Percentiles rank a stretch among this genome's conserved stretches.
Evolutionary conservation across 2,888 invertebrate species (phyloP).

Genomic region (Cybosia mesomella): DNA sequence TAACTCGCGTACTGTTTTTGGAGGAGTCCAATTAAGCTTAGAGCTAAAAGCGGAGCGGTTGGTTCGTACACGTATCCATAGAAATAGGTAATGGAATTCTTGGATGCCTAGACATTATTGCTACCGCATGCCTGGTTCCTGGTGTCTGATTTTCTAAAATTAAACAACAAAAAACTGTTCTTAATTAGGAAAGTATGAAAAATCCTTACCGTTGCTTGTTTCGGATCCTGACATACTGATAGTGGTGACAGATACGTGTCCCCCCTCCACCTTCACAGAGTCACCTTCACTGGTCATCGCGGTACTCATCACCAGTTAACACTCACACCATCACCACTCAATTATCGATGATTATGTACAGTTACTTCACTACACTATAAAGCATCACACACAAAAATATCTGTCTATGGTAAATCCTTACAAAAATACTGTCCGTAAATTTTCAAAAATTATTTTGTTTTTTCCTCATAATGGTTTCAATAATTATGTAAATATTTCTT

Average conservation of each 20-base stretch:
- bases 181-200: neutral
- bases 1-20: too few species aligned
- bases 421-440: constrained; percentile 66
- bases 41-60: too few species aligned
- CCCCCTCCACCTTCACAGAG: constrained; percentile 82
- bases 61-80: neutral
- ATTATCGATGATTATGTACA: constrained; percentile 65
- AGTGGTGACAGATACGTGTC: constrained; percentile 92
- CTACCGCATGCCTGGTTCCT: too few species aligned
- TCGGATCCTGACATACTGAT: constrained; percentile 90
- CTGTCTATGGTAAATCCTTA: constrained; percentile 58
- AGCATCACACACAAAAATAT: constrained; percentile 62
- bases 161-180: neutral
- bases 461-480: constrained; percentile 59
- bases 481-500: constrained; percentile 63
- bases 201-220: constrained; percentile 84
- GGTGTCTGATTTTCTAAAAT: too few species aligned
- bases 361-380: constrained; percentile 73
- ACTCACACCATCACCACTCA: constrained; percentile 63
- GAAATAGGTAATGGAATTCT: neutral
- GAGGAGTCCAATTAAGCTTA: too few species aligned
- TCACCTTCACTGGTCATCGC: constrained; percentile 81
- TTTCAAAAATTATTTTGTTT: constrained; percentile 63
- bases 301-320: constrained; percentile 64
- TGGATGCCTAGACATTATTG: too few species aligned